These are phyloP conservation scores for Stegodyphus mimosarum DNA, from an alignment of 1,140 invertebrate genomes.

Conservation along the genomic window DNA sequence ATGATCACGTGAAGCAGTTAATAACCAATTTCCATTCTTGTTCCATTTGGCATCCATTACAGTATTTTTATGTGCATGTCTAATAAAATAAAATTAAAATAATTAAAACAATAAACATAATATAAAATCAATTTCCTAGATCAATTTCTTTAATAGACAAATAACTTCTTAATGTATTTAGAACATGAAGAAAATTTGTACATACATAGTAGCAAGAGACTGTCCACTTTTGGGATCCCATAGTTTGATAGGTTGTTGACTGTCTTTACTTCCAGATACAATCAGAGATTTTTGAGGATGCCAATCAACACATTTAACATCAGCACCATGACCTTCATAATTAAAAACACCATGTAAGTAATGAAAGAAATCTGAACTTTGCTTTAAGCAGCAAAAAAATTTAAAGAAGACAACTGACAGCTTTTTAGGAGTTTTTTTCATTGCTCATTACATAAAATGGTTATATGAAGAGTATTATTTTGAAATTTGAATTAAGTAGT, in stretches of 20 bases:
- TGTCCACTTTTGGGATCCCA: slow-evolving; percentile 98
- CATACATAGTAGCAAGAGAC: slow-evolving; percentile 74
- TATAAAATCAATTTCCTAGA: neutral
- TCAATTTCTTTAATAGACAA: neutral
- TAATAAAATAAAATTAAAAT: slow-evolving; percentile 67
- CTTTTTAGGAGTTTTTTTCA: neutral
- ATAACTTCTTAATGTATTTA: too few species aligned
- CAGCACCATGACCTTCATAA: slow-evolving; percentile 90
- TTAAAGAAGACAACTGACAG: neutral
- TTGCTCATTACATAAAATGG: too few species aligned
- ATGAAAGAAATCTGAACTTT: too few species aligned
- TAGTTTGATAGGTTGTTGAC: slow-evolving; percentile 98
- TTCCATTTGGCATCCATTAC: slow-evolving; percentile 99
- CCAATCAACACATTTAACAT: slow-evolving; percentile 99
- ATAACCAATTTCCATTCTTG: slow-evolving; percentile 98
- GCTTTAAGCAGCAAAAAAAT: too few species aligned
- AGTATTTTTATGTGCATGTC: slow-evolving; percentile 98
- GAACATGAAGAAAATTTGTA: neutral
- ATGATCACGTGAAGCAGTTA: slow-evolving; percentile 98
- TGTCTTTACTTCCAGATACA: slow-evolving; percentile 98
- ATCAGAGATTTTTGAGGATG: slow-evolving; percentile 97
- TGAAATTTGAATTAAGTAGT: too few species aligned
- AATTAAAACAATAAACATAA: slow-evolving; percentile 9
- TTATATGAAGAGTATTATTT: too few species aligned
- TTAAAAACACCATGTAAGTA: too few species aligned